phyloP scores from a whole-genome alignment of 2,888 invertebrate genomes.

The Lottia gigantea region DNA sequence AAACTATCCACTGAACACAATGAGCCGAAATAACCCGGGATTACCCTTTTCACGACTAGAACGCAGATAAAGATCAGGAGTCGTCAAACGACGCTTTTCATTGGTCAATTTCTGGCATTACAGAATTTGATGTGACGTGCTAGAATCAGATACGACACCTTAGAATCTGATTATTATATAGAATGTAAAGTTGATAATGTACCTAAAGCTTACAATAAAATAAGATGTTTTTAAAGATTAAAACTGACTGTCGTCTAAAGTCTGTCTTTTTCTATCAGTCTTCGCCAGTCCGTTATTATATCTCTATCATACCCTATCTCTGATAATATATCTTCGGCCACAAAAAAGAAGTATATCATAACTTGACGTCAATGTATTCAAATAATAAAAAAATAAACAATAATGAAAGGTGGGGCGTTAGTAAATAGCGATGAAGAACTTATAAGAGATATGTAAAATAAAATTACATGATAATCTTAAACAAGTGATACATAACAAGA shows the following conservation, averaged over 20 bases:
- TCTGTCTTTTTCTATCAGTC: no score
- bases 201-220: background rate
- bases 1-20: background rate
- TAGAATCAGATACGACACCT: background rate
- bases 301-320: no score
- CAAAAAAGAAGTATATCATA: no score
- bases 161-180: constrained; percentile 8
- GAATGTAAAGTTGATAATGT: background rate
- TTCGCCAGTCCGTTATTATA: no score
- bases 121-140: constrained; percentile 4
- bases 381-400: no score
- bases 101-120: constrained; percentile 1
- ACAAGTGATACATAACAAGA: no score
- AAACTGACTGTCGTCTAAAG: background rate
- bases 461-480: no score
- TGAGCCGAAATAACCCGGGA: background rate
- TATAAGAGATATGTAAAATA: no score
- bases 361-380: no score
- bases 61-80: background rate
- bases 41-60: constrained; percentile 6
- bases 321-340: no score
- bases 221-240: background rate
- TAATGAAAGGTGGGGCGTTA: no score
- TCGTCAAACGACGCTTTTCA: background rate
- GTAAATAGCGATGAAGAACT: no score